Evolutionary conservation across 92 coral and sea anemone genomes (phyloP).

Genomic region (Porites divaricata): DNA sequence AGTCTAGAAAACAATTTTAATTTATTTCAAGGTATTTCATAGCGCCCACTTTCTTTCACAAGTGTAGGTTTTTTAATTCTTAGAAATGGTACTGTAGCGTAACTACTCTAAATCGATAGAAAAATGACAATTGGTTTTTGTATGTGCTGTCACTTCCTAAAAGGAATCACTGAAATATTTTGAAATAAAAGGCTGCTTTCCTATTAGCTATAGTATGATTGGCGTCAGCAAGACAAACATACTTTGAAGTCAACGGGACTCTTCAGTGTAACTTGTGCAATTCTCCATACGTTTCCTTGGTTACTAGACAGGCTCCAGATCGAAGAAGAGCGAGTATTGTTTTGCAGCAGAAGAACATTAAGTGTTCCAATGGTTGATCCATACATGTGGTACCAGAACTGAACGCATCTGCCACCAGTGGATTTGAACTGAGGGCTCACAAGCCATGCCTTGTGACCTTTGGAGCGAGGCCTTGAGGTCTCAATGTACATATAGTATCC

Average conservation of each 20-base stretch:
- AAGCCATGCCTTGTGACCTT: conserved; percentile 98
- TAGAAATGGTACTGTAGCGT: too few species aligned
- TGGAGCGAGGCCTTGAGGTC: conserved; percentile 87
- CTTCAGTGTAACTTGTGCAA: conserved; percentile 87
- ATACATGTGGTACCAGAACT: conserved; percentile 98
- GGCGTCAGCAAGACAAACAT: conserved; percentile 25
- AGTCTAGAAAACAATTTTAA: too few species aligned
- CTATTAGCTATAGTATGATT: too few species aligned
- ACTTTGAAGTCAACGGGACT: conserved; percentile 83
- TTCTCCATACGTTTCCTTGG: conserved; percentile 91
- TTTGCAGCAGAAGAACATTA: conserved; percentile 82
- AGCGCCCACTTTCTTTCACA: too few species aligned
- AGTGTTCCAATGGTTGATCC: conserved; percentile 83
- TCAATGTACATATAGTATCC: conserved; percentile 98
- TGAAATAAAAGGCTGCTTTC: too few species aligned
- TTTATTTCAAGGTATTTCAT: too few species aligned
- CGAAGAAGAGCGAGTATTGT: conserved; percentile 83
- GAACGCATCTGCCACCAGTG: conserved; percentile 92
- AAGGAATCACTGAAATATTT: too few species aligned
- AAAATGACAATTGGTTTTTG: too few species aligned
- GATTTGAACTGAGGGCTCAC: conserved; percentile 86
- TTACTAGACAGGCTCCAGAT: conserved; percentile 91
- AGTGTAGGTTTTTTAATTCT: too few species aligned
- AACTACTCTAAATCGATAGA: too few species aligned
- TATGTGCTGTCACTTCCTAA: too few species aligned